Conservation (phyloP, 2,888 invertebrate genomes). For the Entomobrya proxima region DNA sequence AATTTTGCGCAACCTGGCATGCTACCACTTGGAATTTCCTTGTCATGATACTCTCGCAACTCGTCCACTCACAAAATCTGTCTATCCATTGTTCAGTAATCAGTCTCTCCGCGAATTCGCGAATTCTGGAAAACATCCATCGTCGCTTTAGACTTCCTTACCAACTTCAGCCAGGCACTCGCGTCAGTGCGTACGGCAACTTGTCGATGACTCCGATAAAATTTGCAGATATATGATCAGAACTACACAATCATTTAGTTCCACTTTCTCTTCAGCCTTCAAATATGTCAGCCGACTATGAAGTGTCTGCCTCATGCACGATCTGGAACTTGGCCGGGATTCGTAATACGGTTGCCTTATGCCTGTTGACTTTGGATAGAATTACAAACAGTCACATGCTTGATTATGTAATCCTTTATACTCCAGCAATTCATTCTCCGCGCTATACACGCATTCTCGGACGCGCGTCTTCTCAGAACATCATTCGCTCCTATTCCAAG, state of each 20-base stretch:
- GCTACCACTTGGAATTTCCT: conserved; percentile 65
- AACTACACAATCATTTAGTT: conserved; percentile 65
- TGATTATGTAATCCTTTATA: conserved; percentile 29
- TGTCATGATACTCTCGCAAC: no score
- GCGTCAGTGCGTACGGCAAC: not conserved
- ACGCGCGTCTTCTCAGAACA: conserved; percentile 54
- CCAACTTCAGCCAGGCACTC: no score
- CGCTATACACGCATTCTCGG: conserved; percentile 63
- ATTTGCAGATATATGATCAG: conserved; percentile 73
- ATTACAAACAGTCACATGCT: conserved; percentile 27
- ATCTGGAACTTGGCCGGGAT: conserved; percentile 61
- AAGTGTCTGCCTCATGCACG: conserved; percentile 67
- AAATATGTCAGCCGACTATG: conserved; percentile 68
- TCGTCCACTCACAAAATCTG: conserved; percentile 63
- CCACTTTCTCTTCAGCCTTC: conserved; percentile 43
- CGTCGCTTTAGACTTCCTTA: conserved; percentile 42
- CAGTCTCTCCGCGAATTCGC: conserved; percentile 66
- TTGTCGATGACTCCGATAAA: conserved; percentile 70
- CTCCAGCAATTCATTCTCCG: conserved; percentile 56
- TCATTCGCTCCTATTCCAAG: conserved; percentile 55
- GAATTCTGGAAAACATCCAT: conserved; percentile 69
- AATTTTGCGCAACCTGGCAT: no score
- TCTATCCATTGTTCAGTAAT: conserved; percentile 68
- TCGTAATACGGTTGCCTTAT: conserved; percentile 54
- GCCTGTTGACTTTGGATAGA: not conserved